phyloP scores from a whole-genome alignment of 92 coral and sea anemone species.

The Galaxea fascicularis region DNA sequence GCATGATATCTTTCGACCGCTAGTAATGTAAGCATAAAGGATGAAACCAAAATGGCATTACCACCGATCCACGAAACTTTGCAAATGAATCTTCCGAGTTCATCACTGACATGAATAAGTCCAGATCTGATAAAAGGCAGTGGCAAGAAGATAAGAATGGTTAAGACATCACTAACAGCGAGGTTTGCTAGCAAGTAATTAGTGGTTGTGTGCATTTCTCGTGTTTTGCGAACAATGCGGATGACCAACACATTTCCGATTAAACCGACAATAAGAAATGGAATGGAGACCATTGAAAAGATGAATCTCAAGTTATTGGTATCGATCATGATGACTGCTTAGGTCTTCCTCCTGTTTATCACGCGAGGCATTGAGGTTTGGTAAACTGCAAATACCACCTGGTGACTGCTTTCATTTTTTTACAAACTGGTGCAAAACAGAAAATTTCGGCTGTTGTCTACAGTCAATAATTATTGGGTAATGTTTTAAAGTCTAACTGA shows the following conservation, averaged over 20 bases:
- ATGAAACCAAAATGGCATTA: neutral
- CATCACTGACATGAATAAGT: neutral
- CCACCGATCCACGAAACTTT: neutral
- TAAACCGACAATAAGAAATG: neutral
- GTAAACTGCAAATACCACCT: no score
- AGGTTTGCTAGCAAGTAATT: slow-evolving; percentile 26
- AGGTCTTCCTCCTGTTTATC: no score
- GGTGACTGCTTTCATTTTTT: no score
- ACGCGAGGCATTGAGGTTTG: no score
- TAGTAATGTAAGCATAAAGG: neutral
- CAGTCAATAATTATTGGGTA: no score
- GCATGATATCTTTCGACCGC: slow-evolving; percentile 8
- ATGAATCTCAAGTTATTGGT: neutral
- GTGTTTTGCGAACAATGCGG: slow-evolving; percentile 9
- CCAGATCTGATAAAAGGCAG: no score
- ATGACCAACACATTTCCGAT: slow-evolving; percentile 26
- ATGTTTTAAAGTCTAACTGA: no score
- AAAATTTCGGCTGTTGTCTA: no score
- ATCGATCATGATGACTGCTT: neutral
- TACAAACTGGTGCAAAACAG: no score
- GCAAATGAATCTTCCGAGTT: neutral
- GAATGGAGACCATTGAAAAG: neutral
- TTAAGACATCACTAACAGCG: slow-evolving; percentile 1
- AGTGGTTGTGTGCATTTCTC: slow-evolving; percentile 10
- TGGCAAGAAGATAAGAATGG: neutral